phyloP scores from a whole-genome alignment of 2,888 invertebrate species.

The Athalia circularis region DNA sequence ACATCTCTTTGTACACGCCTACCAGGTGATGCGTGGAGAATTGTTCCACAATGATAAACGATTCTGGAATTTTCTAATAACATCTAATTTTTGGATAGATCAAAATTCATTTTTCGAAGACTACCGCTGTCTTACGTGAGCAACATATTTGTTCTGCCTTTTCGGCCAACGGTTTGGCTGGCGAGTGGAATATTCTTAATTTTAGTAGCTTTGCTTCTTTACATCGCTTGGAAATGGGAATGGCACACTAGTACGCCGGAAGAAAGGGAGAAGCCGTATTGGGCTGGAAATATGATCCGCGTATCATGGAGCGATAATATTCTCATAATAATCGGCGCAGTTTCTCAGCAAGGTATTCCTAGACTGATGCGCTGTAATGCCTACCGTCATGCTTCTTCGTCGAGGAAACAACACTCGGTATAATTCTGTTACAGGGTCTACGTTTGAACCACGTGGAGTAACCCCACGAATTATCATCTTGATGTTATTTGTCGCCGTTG shows the following conservation, averaged over 20 bases:
- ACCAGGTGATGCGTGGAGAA: conserved; percentile 74
- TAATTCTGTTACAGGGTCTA: conserved; percentile 64
- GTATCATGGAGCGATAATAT: conserved; percentile 75
- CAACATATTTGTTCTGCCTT: conserved; percentile 83
- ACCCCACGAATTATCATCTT: conserved; percentile 79
- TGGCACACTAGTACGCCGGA: conserved; percentile 56
- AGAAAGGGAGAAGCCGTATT: conserved; percentile 6
- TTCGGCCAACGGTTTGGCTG: conserved; percentile 81
- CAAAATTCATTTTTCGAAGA: conserved; percentile 83
- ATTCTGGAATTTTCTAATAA: background rate
- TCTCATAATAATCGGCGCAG: conserved; percentile 78
- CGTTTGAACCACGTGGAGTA: conserved; percentile 68
- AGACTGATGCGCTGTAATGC: background rate
- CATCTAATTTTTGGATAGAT: conserved; percentile 53
- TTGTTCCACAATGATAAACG: background rate
- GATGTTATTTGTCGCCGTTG: conserved; percentile 79
- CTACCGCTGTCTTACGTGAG: conserved; percentile 84
- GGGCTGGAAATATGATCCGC: conserved; percentile 51
- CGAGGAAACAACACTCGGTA: background rate
- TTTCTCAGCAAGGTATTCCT: conserved; percentile 79
- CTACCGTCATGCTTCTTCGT: background rate
- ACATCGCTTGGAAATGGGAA: conserved; percentile 76
- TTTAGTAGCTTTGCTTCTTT: conserved; percentile 75
- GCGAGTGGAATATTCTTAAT: conserved; percentile 75
- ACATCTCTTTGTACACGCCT: conserved; percentile 81